Base-by-base conservation (phyloP, 1,140 invertebrate species). In the Aradophagus sp. region DNA sequence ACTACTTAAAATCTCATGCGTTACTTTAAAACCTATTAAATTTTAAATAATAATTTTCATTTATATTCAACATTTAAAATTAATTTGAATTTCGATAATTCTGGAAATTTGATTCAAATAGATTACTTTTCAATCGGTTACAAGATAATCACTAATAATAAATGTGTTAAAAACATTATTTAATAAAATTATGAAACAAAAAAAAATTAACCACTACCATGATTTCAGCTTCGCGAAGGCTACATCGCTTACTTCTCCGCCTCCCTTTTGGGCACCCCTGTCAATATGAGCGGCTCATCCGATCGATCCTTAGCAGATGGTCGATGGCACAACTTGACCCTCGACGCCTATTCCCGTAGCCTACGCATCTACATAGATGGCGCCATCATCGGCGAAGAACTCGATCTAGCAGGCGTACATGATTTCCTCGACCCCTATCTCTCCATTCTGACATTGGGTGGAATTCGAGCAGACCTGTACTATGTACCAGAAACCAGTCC, bases 381-480 rank as follows among this genome's bases (percentile, higher is more conserved):
- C 13, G 76, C 81, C n/a, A 84, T 88, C 48, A 87, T 92, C 0
- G 94, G 93, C 0, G 94, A 96, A 72, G 94, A 95, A 77, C 84
- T 97, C 2, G 94, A 96, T 76, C 87, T 91, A 1, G 90, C 90
- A 8, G 92, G 93, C 7, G 92, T 95, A 1, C 95, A 97, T 77
- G 94, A 97, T 77, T 96, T 97, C 79, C 86, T 97, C 5, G 95
- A 97, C 84, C 94, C 95, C 1, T 96, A 96, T 77, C 83, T 97
- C 5, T 93, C 93, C 0, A 87, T 89, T 2, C 77, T 97, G 1
- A 91, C 90, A 0, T 77, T 97, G 34, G 95, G 95, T 15, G 94
- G 93, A 11, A 87, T 89, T 0, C 87, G 87, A 66, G 74, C 79
- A 19, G 86, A 87, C 42, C 77, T 84, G 4, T 90, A 90, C 74